These are phyloP conservation scores for Ennomos fuscantarius DNA, from an alignment of 2,888 invertebrate species.

Conservation along the genomic window DNA sequence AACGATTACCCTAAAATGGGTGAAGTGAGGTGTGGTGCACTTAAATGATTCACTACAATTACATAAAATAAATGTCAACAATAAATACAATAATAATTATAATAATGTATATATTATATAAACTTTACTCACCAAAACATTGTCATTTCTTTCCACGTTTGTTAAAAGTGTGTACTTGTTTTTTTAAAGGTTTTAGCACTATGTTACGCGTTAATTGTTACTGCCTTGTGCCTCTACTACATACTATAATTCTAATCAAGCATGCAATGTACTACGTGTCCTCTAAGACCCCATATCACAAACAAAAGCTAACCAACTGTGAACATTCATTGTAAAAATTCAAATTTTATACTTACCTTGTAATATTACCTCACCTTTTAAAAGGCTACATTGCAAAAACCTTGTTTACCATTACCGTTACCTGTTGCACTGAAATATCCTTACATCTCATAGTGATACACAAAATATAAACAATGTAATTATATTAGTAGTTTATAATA, in stretches of 20 bases:
- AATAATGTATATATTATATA: constrained; percentile 30
- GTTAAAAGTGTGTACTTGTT: constrained; percentile 48
- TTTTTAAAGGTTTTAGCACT: constrained; percentile 57
- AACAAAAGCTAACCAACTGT: constrained; percentile 61
- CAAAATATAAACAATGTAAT: constrained; percentile 67
- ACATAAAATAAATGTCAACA: constrained; percentile 51
- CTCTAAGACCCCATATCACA: constrained; percentile 66
- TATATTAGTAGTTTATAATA: constrained; percentile 81
- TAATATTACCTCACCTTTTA: constrained; percentile 69
- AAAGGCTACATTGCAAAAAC: constrained; percentile 73
- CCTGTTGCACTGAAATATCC: constrained; percentile 77
- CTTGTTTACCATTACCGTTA: constrained; percentile 74
- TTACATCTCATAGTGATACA: constrained; percentile 66
- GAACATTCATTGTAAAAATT: constrained; percentile 47
- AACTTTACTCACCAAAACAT: constrained; percentile 69
- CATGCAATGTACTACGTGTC: constrained; percentile 68
- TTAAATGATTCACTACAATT: constrained; percentile 53
- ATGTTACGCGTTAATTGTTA: constrained; percentile 48
- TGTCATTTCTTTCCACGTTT: constrained; percentile 57
- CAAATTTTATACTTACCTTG: constrained; percentile 70
- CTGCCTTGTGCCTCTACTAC: constrained; percentile 45
- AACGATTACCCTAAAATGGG: constrained; percentile 51
- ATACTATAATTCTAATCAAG: constrained; percentile 48
- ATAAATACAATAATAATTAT: constrained; percentile 29
- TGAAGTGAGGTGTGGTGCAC: constrained; percentile 64